Base-by-base conservation (phyloP, 2,888 invertebrate genomes). In the Eumacrocentrus americanus region DNA sequence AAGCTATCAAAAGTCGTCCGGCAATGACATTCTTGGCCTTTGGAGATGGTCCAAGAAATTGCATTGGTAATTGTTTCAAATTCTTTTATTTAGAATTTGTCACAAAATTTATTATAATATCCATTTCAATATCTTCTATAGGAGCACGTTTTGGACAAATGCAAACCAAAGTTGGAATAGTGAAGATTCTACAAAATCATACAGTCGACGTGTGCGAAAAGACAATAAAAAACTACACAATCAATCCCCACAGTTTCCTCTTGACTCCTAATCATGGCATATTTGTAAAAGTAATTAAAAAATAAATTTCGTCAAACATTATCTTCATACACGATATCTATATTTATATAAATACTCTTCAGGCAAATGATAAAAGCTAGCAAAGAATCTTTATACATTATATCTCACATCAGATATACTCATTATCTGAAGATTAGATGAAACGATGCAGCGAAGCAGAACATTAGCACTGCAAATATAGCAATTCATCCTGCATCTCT, bases 21-120 rank as follows among this genome's bases (percentile, higher is more conserved):
- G 70, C 66, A 2, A 75, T 75, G 74, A n/a, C 50, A 3, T 70
- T 60, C 63, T 22, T 78, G 16, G 69, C 75, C 2, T 79, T 79
- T 64, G 79, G 78, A 7, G 69, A 74, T 62, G 79, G 79, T 1
- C 78, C 78, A 0, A 69, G 74, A 58, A 76, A 77, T 63, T 79
- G 79, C 42, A 76, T 79, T 18, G 78, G 78, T 77, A 70, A 12
- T 22, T 46, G n/a, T 29, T 29, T 6, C 29, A 29, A 4, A 29
- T 4, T 29, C 29, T n/a, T n/a, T n/a, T 29, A 29, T 6, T 6
- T 29, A 29, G 5, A 29, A 4, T 29, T 9, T 6, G 29, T 29
- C 4, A 29, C 2, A 20, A 14, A 12, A 12, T 7, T 47, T 23
- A 47, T 9, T n/a, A n/a, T n/a, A n/a, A 37, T 12, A 7, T 18